Percentiles rank a stretch among this genome's conserved stretches.
These are phyloP conservation scores for Eueides isabella DNA, from an alignment of 1,140 invertebrate genomes.

Conservation along the genomic window DNA sequence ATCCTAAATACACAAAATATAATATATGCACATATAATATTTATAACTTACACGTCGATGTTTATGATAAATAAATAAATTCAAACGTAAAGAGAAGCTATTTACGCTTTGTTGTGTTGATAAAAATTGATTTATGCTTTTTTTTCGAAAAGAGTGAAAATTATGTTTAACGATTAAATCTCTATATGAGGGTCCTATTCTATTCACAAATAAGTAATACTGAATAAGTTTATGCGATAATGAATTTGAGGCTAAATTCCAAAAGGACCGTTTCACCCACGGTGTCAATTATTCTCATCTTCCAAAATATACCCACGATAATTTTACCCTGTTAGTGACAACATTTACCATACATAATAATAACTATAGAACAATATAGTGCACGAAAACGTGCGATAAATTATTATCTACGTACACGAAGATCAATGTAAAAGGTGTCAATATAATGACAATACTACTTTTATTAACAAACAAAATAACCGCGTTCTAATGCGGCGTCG, in stretches of 20 bases:
- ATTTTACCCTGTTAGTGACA: slow-evolving; percentile 76
- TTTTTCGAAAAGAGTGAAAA: neutral
- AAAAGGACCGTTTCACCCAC: slow-evolving; percentile 18
- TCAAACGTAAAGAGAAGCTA: neutral
- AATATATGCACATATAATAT: slow-evolving; percentile 9
- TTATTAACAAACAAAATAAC: slow-evolving; percentile 32
- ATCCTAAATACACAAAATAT: slow-evolving; percentile 32
- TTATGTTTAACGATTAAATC: neutral
- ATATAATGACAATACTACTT: slow-evolving; percentile 52
- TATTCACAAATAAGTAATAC: slow-evolving; percentile 40
- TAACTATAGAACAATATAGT: slow-evolving; percentile 65
- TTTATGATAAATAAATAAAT: slow-evolving; percentile 3
- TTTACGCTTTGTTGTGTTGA: slow-evolving; percentile 2
- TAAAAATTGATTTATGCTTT: neutral
- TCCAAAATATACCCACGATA: slow-evolving; percentile 38
- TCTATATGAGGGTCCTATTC: slow-evolving; percentile 23
- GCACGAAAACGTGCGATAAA: slow-evolving; percentile 75
- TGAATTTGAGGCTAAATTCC: slow-evolving; percentile 22
- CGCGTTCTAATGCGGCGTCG: neutral
- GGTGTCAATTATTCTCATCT: slow-evolving; percentile 18
- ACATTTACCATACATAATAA: slow-evolving; percentile 60
- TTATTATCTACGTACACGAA: slow-evolving; percentile 57
- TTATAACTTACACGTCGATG: slow-evolving; percentile 23
- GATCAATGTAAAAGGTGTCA: slow-evolving; percentile 62
- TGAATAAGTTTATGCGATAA: slow-evolving; percentile 30